Evolutionary conservation across 2,797 vertebrate genomes (phyloP).

Genomic region (Acrossocheilus fasciatus): DNA sequence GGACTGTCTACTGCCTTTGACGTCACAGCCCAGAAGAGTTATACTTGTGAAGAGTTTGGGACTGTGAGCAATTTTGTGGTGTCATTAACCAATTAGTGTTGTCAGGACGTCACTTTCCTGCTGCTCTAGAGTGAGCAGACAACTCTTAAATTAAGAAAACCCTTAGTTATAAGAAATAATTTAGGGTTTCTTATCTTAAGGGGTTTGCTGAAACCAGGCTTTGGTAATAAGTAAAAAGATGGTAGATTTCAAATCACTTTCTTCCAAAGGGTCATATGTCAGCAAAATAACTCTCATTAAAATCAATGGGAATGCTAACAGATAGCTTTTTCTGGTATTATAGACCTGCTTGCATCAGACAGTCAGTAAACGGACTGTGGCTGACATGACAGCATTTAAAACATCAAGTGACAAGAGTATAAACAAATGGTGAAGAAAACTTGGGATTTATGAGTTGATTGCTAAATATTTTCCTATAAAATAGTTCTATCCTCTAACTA

Average conservation of each 20-base stretch:
- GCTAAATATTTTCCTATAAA: not conserved
- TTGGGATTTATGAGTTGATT: not conserved
- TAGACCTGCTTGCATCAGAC: not conserved
- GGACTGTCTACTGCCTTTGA: not conserved
- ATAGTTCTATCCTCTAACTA: not conserved
- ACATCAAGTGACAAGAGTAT: conserved; percentile 1
- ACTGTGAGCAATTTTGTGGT: not conserved
- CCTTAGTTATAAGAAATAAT: not conserved
- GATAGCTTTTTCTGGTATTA: not conserved
- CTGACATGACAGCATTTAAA: not conserved
- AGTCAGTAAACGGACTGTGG: not conserved
- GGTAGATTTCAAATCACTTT: not conserved
- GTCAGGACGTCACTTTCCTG: not conserved
- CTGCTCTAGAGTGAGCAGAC: not conserved
- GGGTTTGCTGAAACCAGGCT: not conserved
- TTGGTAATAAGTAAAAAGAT: not conserved
- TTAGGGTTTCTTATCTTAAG: not conserved
- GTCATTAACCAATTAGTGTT: not conserved
- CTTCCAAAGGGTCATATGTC: not conserved
- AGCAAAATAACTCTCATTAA: not conserved
- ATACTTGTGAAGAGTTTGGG: not conserved
- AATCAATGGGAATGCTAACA: not conserved
- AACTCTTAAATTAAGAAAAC: not conserved
- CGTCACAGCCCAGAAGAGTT: not conserved
- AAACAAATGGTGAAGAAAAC: not conserved